These are phyloP conservation scores for Zaprionus obscuricornis DNA, from an alignment of 2,888 invertebrate genomes.

Conservation along the genomic window DNA sequence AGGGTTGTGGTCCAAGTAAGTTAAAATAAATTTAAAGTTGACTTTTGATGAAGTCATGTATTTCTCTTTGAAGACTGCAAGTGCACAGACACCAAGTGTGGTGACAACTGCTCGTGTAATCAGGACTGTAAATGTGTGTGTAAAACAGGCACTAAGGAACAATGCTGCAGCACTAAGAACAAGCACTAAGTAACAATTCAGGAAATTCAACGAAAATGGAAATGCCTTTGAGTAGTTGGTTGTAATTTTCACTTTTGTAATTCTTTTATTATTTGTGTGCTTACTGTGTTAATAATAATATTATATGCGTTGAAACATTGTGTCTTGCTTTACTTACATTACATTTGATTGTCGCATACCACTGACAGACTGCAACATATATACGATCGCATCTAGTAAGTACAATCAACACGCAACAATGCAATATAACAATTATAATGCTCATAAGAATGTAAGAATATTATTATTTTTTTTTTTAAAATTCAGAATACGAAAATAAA, in stretches of 20 bases:
- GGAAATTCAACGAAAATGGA: not conserved
- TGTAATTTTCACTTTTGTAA: no score
- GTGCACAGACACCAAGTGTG: constrained; percentile 61
- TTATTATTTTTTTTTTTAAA: no score
- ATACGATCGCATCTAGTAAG: constrained; percentile 64
- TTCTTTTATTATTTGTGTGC: no score
- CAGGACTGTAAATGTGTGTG: constrained; percentile 68
- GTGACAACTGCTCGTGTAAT: constrained; percentile 68
- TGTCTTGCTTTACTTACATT: no score
- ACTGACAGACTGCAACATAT: constrained; percentile 47
- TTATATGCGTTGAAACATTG: no score
- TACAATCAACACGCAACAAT: constrained; percentile 37
- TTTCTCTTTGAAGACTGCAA: constrained; percentile 55
- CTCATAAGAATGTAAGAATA: no score
- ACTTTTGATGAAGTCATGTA: not conserved
- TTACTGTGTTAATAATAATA: no score
- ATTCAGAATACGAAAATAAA: no score
- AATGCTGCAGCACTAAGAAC: constrained; percentile 63
- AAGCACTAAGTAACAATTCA: constrained; percentile 25
- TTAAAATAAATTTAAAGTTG: constrained; percentile 4
- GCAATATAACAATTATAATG: constrained; percentile 70
- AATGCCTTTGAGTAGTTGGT: no score
- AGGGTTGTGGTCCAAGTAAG: constrained; percentile 67
- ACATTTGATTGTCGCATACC: constrained; percentile 19
- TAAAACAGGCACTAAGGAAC: constrained; percentile 65